phyloP scores from a whole-genome alignment of 2,797 vertebrate species.

The Potorous gilbertii region DNA sequence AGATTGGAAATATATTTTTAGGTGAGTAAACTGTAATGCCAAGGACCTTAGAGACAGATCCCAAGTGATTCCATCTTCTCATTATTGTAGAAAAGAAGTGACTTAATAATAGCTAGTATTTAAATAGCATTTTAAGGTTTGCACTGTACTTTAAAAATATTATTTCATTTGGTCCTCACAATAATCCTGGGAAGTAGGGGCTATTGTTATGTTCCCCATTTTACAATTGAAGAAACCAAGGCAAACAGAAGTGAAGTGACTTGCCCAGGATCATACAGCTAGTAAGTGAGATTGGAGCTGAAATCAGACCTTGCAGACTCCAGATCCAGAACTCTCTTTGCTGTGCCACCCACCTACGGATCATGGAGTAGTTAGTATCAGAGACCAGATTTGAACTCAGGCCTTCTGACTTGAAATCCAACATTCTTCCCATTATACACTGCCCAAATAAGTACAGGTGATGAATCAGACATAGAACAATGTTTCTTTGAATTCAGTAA shows the following conservation, averaged over 20 bases:
- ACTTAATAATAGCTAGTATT: not conserved
- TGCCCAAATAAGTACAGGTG: not conserved
- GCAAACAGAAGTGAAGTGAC: not conserved
- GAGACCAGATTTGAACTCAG: not conserved
- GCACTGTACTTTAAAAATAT: not conserved
- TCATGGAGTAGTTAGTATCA: not conserved
- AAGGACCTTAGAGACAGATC: not conserved
- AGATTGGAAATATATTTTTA: not conserved
- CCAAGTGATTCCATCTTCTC: not conserved
- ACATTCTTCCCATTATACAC: not conserved
- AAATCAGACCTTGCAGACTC: not conserved
- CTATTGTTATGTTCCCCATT: not conserved
- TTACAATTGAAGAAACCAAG: not conserved
- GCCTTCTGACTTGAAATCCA: not conserved
- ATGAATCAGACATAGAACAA: not conserved
- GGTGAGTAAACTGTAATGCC: not conserved
- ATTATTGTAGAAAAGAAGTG: not conserved
- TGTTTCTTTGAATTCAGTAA: not conserved
- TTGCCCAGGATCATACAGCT: not conserved
- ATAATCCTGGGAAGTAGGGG: not conserved
- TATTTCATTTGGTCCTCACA: not conserved
- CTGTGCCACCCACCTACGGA: not conserved
- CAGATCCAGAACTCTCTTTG: not conserved
- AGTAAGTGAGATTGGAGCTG: not conserved
- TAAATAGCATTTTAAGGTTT: not conserved